Conservation (phyloP, 2,888 invertebrate genomes). For the Eutolmus rufibarbis region DNA sequence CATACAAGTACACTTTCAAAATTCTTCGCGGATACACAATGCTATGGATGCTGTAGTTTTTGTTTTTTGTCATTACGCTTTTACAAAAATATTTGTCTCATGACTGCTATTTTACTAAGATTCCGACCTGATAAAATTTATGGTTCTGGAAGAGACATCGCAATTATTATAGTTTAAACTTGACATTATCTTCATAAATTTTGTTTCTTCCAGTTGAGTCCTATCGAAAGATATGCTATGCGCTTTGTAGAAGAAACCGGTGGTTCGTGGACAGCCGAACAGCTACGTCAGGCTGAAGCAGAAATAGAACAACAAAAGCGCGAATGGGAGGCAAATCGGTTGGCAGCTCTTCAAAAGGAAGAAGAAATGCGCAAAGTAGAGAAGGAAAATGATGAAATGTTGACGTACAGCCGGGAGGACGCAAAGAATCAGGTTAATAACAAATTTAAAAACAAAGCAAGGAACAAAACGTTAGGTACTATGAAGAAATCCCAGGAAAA, state of each 20-base stretch:
- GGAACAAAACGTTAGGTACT: constrained; percentile 20
- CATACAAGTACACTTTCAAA: constrained; percentile 51
- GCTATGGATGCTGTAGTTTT: not conserved
- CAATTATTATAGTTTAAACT: not conserved
- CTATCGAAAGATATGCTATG: constrained; percentile 96
- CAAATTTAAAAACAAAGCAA: constrained; percentile 44
- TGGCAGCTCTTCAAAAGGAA: constrained; percentile 74
- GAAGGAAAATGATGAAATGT: constrained; percentile 68
- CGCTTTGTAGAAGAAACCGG: constrained; percentile 87
- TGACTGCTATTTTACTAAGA: no score
- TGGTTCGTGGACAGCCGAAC: constrained; percentile 81
- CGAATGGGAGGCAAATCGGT: constrained; percentile 86
- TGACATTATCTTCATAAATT: not conserved
- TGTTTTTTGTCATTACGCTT: not conserved
- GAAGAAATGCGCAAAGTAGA: constrained; percentile 70
- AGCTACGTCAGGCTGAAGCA: constrained; percentile 85
- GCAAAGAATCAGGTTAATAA: constrained; percentile 86
- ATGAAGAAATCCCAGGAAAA: constrained; percentile 6
- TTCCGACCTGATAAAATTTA: not conserved
- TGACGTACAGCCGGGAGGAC: constrained; percentile 80
- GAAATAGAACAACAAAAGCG: constrained; percentile 85
- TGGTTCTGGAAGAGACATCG: not conserved
- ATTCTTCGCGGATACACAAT: not conserved
- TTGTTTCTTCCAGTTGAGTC: constrained; percentile 75
- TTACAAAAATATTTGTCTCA: no score